phyloP scores from a whole-genome alignment of 2,113 vertebrate species.

The Pyrgilauda ruficollis region DNA sequence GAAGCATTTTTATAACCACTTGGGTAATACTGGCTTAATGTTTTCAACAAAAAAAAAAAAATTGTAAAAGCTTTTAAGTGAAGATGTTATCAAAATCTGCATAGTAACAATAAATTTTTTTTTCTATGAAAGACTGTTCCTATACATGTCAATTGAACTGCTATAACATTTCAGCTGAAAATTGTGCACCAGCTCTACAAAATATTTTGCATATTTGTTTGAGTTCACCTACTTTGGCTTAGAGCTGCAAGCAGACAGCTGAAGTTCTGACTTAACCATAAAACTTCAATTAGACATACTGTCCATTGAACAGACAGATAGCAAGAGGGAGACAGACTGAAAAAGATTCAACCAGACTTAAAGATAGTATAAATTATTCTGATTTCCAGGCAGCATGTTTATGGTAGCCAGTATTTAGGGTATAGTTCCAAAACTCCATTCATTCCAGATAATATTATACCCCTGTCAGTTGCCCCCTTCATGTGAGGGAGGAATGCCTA shows the following conservation, averaged over 20 bases:
- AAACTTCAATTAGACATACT: neutral
- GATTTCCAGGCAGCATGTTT: neutral
- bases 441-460: rapidly evolving
- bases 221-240: neutral
- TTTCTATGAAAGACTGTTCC: neutral
- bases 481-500: neutral
- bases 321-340: neutral
- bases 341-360: neutral
- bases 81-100: neutral
- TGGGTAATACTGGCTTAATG: neutral
- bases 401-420: neutral
- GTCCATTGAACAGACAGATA: neutral
- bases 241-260: neutral
- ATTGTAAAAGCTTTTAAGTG: neutral
- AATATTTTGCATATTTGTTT: neutral
- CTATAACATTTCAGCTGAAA: neutral
- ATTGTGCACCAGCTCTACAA: neutral
- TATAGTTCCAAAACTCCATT: neutral
- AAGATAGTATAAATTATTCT: neutral
- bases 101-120: neutral
- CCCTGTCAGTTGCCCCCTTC: neutral
- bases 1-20: neutral
- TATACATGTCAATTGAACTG: neutral
- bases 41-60: neutral
- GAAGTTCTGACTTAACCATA: neutral